Evolutionary conservation across 2,888 invertebrate genomes (phyloP), one percentile per base, ranked within the genome.

Genomic region (Agrotis exclamationis): DNA sequence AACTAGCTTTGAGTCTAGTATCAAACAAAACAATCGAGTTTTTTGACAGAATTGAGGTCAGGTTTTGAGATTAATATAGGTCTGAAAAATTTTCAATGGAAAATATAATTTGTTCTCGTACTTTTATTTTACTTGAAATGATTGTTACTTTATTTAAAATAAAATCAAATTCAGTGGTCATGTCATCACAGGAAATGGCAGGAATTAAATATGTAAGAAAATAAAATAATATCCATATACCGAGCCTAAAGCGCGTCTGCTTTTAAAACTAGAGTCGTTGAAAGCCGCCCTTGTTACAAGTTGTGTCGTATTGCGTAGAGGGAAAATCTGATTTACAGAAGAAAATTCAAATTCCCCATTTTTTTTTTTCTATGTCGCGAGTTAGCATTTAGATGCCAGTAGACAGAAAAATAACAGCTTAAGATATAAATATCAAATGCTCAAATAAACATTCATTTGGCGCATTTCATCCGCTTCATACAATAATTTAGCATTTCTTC

Each of bases 221-320:
- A 54, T 63, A 51, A n/a, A 63, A 45, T 28, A 48, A 18, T 39
- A 59, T 63, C 22, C 22, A 48, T 48, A n/a, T 33, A 64, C 48
- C 18, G 50, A 74, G 54, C 62, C 71, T 22, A 54, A 63, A 74
- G n/a, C 48, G 62, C 70, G 65, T 65, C 65, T 45, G 63, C 64
- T 75, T 82, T 64, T 63, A 70, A 73, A 68, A 62, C 47, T 39
- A 9, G 20, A 63, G 78, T 84, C 74, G 66, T 70, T 62, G 84
- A 85, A 84, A 84, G 86, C 85, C 82, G 84, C 85, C 70, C 39
- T 84, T 84, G 84, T 73, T 45, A 20, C 3, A 18, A 33, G 68
- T 71, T 73, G 68, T 72, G 76, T 84, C 66, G 72, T 86, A 82
- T 82, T 86, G 83, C 74, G 56, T 47, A 20, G 68, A 39, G 67